Base-by-base conservation (phyloP, 2,797 vertebrate species). In the Cossypha dichroa region DNA sequence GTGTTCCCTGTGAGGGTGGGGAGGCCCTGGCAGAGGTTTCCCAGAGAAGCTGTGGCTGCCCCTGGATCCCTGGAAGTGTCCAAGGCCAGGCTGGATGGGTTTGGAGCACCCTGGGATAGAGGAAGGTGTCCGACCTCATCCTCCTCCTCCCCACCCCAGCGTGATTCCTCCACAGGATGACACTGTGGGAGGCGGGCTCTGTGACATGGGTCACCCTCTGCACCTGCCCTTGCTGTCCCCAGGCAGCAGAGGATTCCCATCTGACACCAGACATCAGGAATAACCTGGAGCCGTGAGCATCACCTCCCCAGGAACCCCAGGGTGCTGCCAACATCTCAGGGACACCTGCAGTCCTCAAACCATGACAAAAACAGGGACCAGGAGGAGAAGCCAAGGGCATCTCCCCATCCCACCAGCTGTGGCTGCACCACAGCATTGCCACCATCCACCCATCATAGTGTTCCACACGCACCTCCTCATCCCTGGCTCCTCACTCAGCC, bases 81-180 rank as follows among this genome's bases (percentile, higher is more conserved):
- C 70, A 7, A 43, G 16, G 23, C 3, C 23, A 15, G 11, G 7
- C 0, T 75, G 63, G 55, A 55, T 0, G 0, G 0, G 3, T 13
- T 82, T 82, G 55, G 49, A 62, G 23, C 13, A 69, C 0, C 4
- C n/a, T 82, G 56, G 49, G 6, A 1, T 2, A 13, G 28, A 25
- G 49, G 55, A 3, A 83, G 5, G 14, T 33, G 56, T 8, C 49
- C 17, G 40, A 49, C 43, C 36, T 85, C 36, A 14, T 77, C 56
- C 26, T 67, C n/a, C 48, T 5, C 3, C n/a, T 72, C 36, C 36
- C 33, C 6, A 1, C 33, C 26, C 5, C 0, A 28, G 54, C 23
- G 10, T 1, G 1, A 10, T 63, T 56, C 10, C 48, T 88, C 58
- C 1, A 0, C 54, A 92, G 55, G 40, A 22, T 90, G 90, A 45